Conservation (phyloP, 1,140 invertebrate species). For the Aphelinus certus region DNA sequence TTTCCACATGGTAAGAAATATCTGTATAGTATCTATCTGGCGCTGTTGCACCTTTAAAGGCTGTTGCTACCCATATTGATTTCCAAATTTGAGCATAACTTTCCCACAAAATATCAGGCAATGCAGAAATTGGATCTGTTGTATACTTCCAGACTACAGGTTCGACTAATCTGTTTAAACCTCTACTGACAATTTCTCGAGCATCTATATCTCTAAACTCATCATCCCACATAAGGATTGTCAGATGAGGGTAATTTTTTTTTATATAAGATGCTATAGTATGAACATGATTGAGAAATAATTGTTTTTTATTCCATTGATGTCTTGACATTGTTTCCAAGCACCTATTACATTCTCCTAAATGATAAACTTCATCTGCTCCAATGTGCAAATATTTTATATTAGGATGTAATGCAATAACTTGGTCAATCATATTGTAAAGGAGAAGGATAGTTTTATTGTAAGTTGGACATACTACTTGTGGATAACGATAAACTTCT, state of each 20-base stretch:
- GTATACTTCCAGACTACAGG: slow-evolving; percentile 85
- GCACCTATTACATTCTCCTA: slow-evolving; percentile 83
- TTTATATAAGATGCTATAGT: slow-evolving; percentile 71
- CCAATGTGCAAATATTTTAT: slow-evolving; percentile 81
- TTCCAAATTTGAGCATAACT: slow-evolving; percentile 84
- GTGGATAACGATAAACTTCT: slow-evolving; percentile 79
- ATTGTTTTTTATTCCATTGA: slow-evolving; percentile 63
- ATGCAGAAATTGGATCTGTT: slow-evolving; percentile 68
- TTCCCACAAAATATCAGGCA: slow-evolving; percentile 76
- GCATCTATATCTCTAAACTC: slow-evolving; percentile 82
- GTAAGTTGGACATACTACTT: slow-evolving; percentile 84
- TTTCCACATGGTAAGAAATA: slow-evolving; percentile 72
- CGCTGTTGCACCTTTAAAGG: slow-evolving; percentile 90
- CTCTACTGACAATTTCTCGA: slow-evolving; percentile 71
- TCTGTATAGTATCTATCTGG: slow-evolving; percentile 74
- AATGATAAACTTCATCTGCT: slow-evolving; percentile 84
- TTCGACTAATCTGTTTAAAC: slow-evolving; percentile 76
- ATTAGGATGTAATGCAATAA: slow-evolving; percentile 70
- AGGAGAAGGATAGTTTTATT: slow-evolving; percentile 78
- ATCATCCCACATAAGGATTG: slow-evolving; percentile 93
- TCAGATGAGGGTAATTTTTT: slow-evolving; percentile 70
- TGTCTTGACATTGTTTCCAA: slow-evolving; percentile 65
- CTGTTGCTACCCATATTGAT: slow-evolving; percentile 87
- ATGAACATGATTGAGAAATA: slow-evolving; percentile 79
- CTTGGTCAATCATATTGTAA: slow-evolving; percentile 85